Conservation (phyloP, 2,797 vertebrate species). For the Lagodon rhomboides region DNA sequence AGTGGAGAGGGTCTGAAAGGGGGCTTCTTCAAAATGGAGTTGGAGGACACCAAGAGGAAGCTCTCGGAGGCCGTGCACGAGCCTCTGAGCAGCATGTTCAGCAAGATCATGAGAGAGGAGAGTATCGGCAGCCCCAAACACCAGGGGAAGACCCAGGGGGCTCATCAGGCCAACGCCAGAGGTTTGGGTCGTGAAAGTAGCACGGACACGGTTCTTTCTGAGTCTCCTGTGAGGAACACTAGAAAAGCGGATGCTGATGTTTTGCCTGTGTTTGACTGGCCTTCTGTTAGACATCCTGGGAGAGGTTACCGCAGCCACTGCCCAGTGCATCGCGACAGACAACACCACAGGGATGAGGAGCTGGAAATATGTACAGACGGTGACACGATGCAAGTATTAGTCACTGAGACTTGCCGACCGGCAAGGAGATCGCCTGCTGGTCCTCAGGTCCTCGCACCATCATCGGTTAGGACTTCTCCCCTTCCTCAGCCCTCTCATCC, state of each 20-base stretch:
- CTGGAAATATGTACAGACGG: constrained; percentile 85
- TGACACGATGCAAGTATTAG: constrained; percentile 83
- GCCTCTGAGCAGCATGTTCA: constrained; percentile 89
- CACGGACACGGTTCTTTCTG: constrained; percentile 57
- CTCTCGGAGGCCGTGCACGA: constrained; percentile 92
- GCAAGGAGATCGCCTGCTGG: constrained; percentile 1
- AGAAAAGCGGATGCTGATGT: constrained; percentile 72
- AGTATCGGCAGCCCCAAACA: constrained; percentile 79
- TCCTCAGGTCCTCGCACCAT: constrained; percentile 15
- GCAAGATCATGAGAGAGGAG: constrained; percentile 91
- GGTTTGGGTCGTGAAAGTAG: constrained; percentile 64
- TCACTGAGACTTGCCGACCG: constrained; percentile 30
- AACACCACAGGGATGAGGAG: constrained; percentile 62
- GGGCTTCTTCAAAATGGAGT: constrained; percentile 89
- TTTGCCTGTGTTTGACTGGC: constrained; percentile 76
- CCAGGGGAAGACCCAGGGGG: constrained; percentile 59
- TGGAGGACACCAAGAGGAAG: constrained; percentile 91
- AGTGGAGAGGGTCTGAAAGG: constrained; percentile 77
- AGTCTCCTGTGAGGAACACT: constrained; percentile 67
- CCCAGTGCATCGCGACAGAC: constrained; percentile 63
- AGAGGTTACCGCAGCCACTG: constrained; percentile 55
- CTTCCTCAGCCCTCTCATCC: constrained; percentile 46
- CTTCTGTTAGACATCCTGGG: constrained; percentile 55
- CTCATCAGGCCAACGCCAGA: constrained; percentile 58
- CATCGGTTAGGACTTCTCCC: background rate